These are phyloP conservation scores for Pseudoips prasinana DNA, from an alignment of 2,888 invertebrate genomes.

Conservation along the genomic window DNA sequence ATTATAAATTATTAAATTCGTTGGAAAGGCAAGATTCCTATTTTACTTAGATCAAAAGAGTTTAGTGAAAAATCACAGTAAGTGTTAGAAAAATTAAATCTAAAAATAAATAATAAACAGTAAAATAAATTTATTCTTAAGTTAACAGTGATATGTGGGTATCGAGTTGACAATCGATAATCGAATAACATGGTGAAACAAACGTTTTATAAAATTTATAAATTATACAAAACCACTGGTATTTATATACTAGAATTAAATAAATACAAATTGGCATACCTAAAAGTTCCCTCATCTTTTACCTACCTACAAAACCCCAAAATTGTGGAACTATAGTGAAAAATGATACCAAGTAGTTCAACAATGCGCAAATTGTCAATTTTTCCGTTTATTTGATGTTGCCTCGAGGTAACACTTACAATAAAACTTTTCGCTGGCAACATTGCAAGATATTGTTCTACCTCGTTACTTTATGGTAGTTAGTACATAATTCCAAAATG, in stretches of 20 bases:
- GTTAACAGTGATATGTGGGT: conserved; percentile 57
- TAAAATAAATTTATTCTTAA: conserved; percentile 44
- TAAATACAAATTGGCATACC: conserved; percentile 1
- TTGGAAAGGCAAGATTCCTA: conserved; percentile 65
- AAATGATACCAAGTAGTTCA: too few relatives aligned
- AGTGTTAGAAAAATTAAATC: conserved; percentile 40
- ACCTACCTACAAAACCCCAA: too few relatives aligned
- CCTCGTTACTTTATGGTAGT: too few relatives aligned
- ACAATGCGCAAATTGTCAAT: too few relatives aligned
- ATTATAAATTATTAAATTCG: conserved; percentile 61
- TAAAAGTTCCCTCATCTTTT: too few relatives aligned
- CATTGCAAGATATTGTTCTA: too few relatives aligned
- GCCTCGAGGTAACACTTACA: too few relatives aligned
- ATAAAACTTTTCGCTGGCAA: too few relatives aligned
- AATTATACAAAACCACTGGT: conserved; percentile 30
- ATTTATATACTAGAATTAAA: conserved; percentile 27
- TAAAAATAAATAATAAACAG: conserved; percentile 52
- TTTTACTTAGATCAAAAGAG: conserved; percentile 30
- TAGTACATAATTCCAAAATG: too few relatives aligned
- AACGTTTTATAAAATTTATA: conserved; percentile 27
- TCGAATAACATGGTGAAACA: conserved; percentile 27
- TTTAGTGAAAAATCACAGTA: conserved; percentile 53
- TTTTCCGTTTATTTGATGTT: too few relatives aligned
- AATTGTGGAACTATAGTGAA: too few relatives aligned
- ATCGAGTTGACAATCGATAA: conserved; percentile 24